Evolutionary conservation across 2,113 vertebrate species (phyloP), one percentile per base, ranked within the genome.

Genomic region (Perca flavescens): DNA sequence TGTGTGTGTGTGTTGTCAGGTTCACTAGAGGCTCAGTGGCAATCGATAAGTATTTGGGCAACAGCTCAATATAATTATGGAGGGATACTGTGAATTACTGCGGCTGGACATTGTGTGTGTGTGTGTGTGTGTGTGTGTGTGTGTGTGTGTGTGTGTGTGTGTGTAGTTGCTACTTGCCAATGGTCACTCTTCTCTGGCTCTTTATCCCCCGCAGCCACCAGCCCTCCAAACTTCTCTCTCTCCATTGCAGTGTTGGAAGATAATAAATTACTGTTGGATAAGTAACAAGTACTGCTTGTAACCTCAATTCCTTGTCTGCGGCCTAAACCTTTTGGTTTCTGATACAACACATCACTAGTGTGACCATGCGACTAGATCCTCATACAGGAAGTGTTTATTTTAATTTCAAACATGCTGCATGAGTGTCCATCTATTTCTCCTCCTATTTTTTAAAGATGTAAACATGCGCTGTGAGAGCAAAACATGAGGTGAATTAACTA

Each of bases 31-130:
- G 85, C 89, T 87, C 82, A 82, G 87, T 74, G 74, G 84, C 78
- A 88, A 93, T 94, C 92, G 63, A 92, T 94, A 91, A 83, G 90
- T 88, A 91, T 93, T 92, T 93, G 90, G 92, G 90, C 91, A 93
- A 74, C 31, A 31, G 85, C 89, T 92, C 92, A 92, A 91, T 85
- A 87, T 92, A 85, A 94, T 94, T 91, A 93, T 85, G 83, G 90
- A 70, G 82, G 90, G 89, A 91, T 91, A 91, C 89, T 70, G 82
- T 88, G 85, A 89, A 89, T 93, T 76, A 73, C 66, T 74, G 73
- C 54, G 74, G 34, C 50, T 71, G 84, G 74, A 86, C 70, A 76
- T 25, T 53, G 1, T 75, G 71, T 60, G 50, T 46, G 60, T 73
- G 71, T 64, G 68, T 15, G 76, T 62, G 53, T 60, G 50, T 78